Evolutionary conservation across 1,140 invertebrate genomes (phyloP), one percentile per base, ranked within the genome.

Genomic region (Helicoverpa zea): DNA sequence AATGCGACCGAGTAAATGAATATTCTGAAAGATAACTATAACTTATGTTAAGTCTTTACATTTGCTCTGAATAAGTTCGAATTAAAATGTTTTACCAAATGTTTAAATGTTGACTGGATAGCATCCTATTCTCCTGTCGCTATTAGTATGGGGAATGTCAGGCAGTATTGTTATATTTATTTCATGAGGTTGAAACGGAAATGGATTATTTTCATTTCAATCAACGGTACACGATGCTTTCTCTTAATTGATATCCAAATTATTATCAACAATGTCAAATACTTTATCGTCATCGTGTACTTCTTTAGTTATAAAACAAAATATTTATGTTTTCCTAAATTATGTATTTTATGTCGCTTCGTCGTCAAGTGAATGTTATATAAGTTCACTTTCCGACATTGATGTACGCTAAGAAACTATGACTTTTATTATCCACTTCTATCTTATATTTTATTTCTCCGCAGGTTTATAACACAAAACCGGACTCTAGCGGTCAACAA

Each of bases 381-480:
- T 80, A 84, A 84, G 84, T 90, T 92, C 88, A 89, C 87, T 90
- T 88, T 58, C 14, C 83, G 88, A 88, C 86, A 52, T 82, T 70
- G 79, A 84, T 85, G 78, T 89, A 86, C 79, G 89, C 87, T 83
- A 86, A 86, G 70, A 66, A 84, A 88, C 84, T 89, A 86, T 84
- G 78, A 89, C 84, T 87, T 86, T 91, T 84, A 82, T 87, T 87
- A 87, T 90, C 86, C 88, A 93, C 89, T 90, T 92, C 90, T 94
- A 91, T 91, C 91, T 92, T 95, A 88, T 89, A 79, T 92, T 94
- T 95, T 95, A 92, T 93, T 93, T 95, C 90, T 95, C 91, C 92
- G 91, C 95, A 95, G 95, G 95, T 95, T 92, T 95, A 95, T 95
- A 95, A 95, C 93, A 94, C 94, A 94, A 95, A 95, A 95, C 89